Base-by-base conservation (phyloP, 1,140 invertebrate genomes). In the Venturia canescens region DNA sequence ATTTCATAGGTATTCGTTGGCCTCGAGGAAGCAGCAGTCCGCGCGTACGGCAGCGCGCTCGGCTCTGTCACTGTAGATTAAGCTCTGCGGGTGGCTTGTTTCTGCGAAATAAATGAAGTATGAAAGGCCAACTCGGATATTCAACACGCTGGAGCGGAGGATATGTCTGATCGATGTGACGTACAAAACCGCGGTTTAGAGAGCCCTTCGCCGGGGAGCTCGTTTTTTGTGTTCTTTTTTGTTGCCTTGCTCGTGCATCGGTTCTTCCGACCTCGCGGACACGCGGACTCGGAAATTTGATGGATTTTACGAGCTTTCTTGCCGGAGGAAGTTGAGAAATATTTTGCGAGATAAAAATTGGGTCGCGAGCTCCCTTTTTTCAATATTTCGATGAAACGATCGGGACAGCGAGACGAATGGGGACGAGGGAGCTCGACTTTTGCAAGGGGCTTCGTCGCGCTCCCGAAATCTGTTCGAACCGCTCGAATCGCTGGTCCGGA, bases 1-100 rank as follows among this genome's bases (percentile, higher is more conserved):
- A 34, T 34, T 34, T 34, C 31, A 34, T 34, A 3, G 7, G 3
- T 34, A 34, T 34, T 34, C 31, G 31, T 34, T 34, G 31, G 7
- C 31, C 31, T 34, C 31, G 31, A 34, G 31, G 31, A 34, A 34
- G n/a, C n/a, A n/a, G n/a, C n/a, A n/a, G 31, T 34, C 50, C n/a
- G 50, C 50, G 15, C 50, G n/a, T n/a, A 53, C 23, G 57, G 57
- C 57, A 21, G 1, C 57, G 1, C 57, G 57, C 13, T 60, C 57
- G 57, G 21, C n/a, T 60, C 57, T 60, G 57, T 60, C 57, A 60
- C 57, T 21, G 21, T 60, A 60, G n/a, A 60, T 60, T 60, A 60
- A 60, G 23, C 57, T 60, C 57, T 60, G 57, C 57, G 57, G 57
- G 57, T 60, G 57, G 57, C 57, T 60, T 60, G 57, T 60, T 60